Evolutionary conservation across 2,888 invertebrate species (phyloP).

Genomic region (Ochropleura plecta): DNA sequence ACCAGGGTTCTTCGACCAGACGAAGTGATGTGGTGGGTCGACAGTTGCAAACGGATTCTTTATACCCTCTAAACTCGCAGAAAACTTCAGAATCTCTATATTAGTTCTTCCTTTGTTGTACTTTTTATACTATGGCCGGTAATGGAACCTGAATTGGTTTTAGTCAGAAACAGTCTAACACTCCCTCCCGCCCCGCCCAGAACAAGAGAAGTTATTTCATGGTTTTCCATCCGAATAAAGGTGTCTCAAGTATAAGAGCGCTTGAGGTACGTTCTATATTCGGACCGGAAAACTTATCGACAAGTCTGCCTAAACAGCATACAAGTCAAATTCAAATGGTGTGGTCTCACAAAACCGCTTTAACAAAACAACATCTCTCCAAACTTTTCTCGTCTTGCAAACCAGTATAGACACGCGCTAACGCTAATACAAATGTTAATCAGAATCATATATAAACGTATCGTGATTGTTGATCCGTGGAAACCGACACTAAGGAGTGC

Average conservation of each 20-base stretch:
- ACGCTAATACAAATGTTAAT: neutral
- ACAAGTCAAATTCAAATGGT: neutral
- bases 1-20: no score
- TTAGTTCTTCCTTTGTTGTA: no score
- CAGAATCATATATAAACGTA: neutral
- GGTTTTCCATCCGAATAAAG: no score
- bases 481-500: slow-evolving; percentile 10
- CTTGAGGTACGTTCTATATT: neutral
- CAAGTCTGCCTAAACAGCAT: neutral
- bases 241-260: neutral
- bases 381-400: neutral
- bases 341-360: neutral
- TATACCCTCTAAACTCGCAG: no score
- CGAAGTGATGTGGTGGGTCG: no score
- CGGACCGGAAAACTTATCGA: neutral
- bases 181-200: no score
- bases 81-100: no score
- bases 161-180: no score
- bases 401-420: neutral
- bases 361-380: neutral
- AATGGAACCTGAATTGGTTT: no score
- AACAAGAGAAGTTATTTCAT: no score
- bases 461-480: slow-evolving; percentile 19
- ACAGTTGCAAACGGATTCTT: no score
- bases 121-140: no score